These are phyloP conservation scores for Tryphoninae sp. DNA, from an alignment of 2,888 invertebrate genomes.

Conservation along the genomic window DNA sequence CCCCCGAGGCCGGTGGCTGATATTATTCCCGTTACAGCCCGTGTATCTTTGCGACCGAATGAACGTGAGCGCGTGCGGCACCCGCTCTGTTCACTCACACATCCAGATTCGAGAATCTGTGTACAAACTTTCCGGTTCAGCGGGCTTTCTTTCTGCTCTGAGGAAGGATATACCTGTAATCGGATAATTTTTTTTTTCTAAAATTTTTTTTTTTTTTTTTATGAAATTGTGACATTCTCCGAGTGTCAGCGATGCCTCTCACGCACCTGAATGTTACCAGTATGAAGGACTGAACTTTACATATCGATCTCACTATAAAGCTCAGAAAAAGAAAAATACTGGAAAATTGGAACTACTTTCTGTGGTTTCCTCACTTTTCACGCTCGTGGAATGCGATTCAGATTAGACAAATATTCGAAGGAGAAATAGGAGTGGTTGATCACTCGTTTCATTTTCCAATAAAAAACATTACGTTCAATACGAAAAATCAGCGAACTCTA, in stretches of 20 bases:
- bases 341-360: too few relatives aligned
- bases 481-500: neutral
- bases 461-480: too few relatives aligned
- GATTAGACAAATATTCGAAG: neutral
- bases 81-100: constrained; percentile 5
- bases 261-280: neutral
- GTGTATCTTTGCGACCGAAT: constrained; percentile 23
- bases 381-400: too few relatives aligned
- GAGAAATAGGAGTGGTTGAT: neutral
- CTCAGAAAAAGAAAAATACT: too few relatives aligned
- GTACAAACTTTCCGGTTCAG: constrained; percentile 61
- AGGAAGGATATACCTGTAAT: constrained; percentile 52
- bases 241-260: constrained; percentile 1
- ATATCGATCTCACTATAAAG: too few relatives aligned
- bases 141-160: constrained; percentile 57
- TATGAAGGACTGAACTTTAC: too few relatives aligned
- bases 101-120: constrained; percentile 39
- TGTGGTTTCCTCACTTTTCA: too few relatives aligned
- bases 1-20: neutral
- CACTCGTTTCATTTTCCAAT: constrained; percentile 4
- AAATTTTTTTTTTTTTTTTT: too few relatives aligned
- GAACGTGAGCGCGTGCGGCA: constrained; percentile 5
- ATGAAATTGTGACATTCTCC: too few relatives aligned
- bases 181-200: too few relatives aligned
- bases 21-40: neutral